Evolutionary conservation across 2,888 invertebrate species (phyloP).

Genomic region (Drosophila monieri): DNA sequence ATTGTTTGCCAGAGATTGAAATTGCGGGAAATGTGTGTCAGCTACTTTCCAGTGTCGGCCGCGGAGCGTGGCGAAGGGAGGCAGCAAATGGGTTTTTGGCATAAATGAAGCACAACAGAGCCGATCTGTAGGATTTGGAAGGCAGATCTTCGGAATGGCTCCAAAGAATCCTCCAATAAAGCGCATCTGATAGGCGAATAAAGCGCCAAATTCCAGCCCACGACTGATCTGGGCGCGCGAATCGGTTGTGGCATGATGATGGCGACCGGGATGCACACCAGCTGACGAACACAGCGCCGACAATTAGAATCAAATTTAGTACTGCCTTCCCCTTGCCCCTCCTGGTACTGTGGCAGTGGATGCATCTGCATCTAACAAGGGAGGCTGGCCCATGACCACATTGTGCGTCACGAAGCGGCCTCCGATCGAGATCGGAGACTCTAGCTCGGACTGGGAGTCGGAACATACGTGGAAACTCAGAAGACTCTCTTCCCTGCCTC

Average conservation of each 20-base stretch:
- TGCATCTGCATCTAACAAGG: constrained; percentile 37
- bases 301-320: constrained; percentile 72
- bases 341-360: neutral
- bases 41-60: constrained; percentile 26
- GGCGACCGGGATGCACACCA: constrained; percentile 24
- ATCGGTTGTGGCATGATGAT: constrained; percentile 50
- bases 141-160: neutral
- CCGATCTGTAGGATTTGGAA: neutral
- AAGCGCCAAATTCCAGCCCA: constrained; percentile 35
- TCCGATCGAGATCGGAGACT: constrained; percentile 21
- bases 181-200: constrained; percentile 38
- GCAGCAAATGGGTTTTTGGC: neutral
- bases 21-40: constrained; percentile 64
- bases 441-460: constrained; percentile 28
- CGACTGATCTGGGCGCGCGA: constrained; percentile 35
- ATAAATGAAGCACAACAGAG: neutral
- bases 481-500: neutral
- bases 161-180: constrained; percentile 39
- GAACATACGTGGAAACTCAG: constrained; percentile 12
- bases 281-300: constrained; percentile 46
- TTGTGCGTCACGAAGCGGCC: constrained; percentile 67
- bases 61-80: neutral
- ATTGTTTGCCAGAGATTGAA: constrained; percentile 45
- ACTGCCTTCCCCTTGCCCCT: constrained; percentile 29
- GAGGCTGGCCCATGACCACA: constrained; percentile 57